Conservation (phyloP, 1,140 invertebrate species). For the Camponotus floridanus region DNA sequence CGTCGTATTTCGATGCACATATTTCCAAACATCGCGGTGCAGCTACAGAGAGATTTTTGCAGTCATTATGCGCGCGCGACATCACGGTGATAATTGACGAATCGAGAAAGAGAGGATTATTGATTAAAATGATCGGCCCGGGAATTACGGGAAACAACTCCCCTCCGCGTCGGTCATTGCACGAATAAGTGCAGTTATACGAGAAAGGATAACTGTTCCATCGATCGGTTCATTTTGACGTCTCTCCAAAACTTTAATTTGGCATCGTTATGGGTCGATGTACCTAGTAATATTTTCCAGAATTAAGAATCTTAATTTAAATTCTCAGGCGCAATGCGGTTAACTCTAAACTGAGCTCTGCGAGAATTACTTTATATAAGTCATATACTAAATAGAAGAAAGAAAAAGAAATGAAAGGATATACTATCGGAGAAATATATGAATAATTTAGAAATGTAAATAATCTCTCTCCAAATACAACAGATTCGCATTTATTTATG, state of each 20-base stretch:
- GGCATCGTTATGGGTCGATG: neutral
- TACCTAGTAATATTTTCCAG: constrained; percentile 4
- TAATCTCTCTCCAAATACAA: constrained; percentile 10
- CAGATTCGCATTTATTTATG: constrained; percentile 2
- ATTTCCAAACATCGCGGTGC: constrained; percentile 52
- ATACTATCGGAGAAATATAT: neutral
- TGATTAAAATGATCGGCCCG: constrained; percentile 54
- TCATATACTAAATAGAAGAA: neutral
- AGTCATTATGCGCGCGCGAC: constrained; percentile 55
- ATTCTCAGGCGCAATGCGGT: neutral
- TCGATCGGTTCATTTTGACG: neutral
- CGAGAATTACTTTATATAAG: neutral
- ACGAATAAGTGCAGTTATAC: constrained; percentile 20
- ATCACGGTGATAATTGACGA: constrained; percentile 42
- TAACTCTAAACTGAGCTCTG: too few species aligned
- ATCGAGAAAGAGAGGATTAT: constrained; percentile 12
- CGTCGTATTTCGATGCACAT: constrained; percentile 39
- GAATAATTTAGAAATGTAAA: constrained; percentile 37
- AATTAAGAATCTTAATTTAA: neutral
- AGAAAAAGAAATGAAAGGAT: neutral
- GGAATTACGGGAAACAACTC: constrained; percentile 16
- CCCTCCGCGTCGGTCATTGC: constrained; percentile 23
- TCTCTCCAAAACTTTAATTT: neutral
- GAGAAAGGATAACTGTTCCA: neutral
- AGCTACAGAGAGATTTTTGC: constrained; percentile 38